A percentile compares a stretch with the other conserved stretches of the same genome.
Evolutionary conservation across 2,113 vertebrate species (phyloP).

Genomic region (Pseudolaguvia tuberculata): DNA sequence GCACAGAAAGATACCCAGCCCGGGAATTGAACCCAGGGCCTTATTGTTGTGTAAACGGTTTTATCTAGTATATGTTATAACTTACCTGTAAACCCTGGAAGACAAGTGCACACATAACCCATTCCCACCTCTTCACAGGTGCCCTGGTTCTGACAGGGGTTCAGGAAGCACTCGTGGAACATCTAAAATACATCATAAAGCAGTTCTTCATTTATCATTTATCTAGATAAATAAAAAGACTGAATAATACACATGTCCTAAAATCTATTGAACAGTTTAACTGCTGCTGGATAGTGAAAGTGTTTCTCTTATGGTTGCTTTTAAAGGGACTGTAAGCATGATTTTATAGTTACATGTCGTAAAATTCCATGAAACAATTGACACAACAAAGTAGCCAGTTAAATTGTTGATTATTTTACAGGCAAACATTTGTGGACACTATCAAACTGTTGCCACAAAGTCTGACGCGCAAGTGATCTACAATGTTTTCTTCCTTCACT

Average conservation of each 20-base stretch:
- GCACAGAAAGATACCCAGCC: too few relatives aligned
- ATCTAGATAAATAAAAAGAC: not conserved
- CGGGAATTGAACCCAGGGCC: too few relatives aligned
- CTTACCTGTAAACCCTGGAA: slow-evolving; percentile 72
- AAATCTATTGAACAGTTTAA: not conserved
- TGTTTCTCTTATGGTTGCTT: too few relatives aligned
- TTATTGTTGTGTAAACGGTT: too few relatives aligned
- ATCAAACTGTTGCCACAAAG: too few relatives aligned
- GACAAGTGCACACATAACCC: slow-evolving; percentile 86
- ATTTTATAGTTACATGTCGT: not conserved
- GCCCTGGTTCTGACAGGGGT: slow-evolving; percentile 88
- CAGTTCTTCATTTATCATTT: not conserved
- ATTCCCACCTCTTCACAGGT: slow-evolving; percentile 90
- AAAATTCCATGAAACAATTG: not conserved
- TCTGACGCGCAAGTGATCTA: too few relatives aligned
- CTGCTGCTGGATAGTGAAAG: not conserved
- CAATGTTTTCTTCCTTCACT: too few relatives aligned
- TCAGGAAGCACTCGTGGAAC: slow-evolving; percentile 94
- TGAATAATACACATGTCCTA: not conserved
- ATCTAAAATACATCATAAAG: slow-evolving; percentile 65
- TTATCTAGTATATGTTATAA: not conserved
- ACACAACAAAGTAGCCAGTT: not conserved
- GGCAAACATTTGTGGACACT: too few relatives aligned
- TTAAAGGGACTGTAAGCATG: not conserved
- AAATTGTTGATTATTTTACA: not conserved